Evolutionary conservation across 2,888 invertebrate genomes (phyloP), one percentile per base, ranked within the genome.

Genomic region (Trichopoda pennipes): DNA sequence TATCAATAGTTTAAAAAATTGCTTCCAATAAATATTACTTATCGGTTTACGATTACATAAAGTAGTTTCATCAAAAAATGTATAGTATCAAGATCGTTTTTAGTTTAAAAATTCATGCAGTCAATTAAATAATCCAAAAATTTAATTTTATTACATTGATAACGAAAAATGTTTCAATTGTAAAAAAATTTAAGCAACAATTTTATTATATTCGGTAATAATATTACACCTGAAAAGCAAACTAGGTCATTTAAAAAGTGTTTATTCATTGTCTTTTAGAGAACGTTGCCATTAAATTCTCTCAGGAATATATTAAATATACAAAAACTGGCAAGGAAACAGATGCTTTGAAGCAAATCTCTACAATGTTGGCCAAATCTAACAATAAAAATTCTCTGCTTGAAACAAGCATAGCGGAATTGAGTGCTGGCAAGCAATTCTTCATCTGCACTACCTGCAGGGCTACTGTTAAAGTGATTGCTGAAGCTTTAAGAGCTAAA

Each of bases 401-500:
- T 38, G 87, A 86, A 0, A 69, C 85, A 14, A 85, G 87, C 32
- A 23, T 89, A 19, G 86, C 81, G 0, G 86, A 89, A 14, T 64
- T 90, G 1, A 81, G 84, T 1, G 14, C 84, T 0, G 63, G 73
- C 0, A 87, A 90, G 85, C 85, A 91, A 84, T 88, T 86, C 23
- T 87, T 90, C 12, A 44, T 86, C 0, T 91, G 91, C 73, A 88
- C 88, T 8, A 49, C 88, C 0, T 91, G 91, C 49, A 87, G 89
- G 0, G 87, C 91, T 1, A 83, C 87, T 0, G 74, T 88, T 3
- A 88, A 85, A 19, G 87, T 90, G 2, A 0, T 90, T 0, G 56
- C 78, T 0, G 85, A 91, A 3, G 90, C 91, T 12, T 90, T 93
- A 8, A 92, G 92, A 0, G 90, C 92, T 0, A 93, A 93, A 0